A percentile compares a stretch with the other conserved stretches of the same genome.
phyloP scores from a whole-genome alignment of 2,888 invertebrate genomes.

The Chloroclysta siterata region DNA sequence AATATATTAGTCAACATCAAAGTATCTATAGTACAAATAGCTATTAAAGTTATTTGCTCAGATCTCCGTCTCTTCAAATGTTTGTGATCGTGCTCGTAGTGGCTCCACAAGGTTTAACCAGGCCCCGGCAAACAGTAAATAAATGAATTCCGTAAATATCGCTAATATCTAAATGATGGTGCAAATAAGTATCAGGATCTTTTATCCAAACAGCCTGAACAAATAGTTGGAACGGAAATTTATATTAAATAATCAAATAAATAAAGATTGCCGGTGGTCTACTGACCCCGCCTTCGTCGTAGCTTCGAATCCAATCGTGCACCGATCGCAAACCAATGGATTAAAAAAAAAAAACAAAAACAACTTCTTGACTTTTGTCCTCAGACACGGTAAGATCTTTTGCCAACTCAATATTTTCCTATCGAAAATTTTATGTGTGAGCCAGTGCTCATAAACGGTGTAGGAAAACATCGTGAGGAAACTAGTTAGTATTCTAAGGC shows the following conservation, averaged over 20 bases:
- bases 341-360: too few species aligned
- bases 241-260: neutral
- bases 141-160: slow-evolving; percentile 15
- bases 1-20: neutral
- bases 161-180: neutral
- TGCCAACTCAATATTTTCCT: too few species aligned
- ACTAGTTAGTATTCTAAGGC: too few species aligned
- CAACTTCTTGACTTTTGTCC: too few species aligned
- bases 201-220: neutral
- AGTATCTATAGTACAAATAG: slow-evolving; percentile 10
- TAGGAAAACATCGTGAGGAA: too few species aligned
- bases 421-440: too few species aligned
- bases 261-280: too few species aligned
- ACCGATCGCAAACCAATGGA: too few species aligned
- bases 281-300: too few species aligned
- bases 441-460: too few species aligned
- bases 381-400: too few species aligned
- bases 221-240: neutral
- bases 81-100: slow-evolving; percentile 66
- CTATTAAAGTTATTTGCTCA: slow-evolving; percentile 45
- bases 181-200: slow-evolving; percentile 15
- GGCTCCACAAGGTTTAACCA: slow-evolving; percentile 53
- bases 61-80: slow-evolving; percentile 51
- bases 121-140: slow-evolving; percentile 40
- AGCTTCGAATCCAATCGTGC: too few species aligned